Percentiles rank a stretch among this genome's conserved stretches.
phyloP scores from a whole-genome alignment of 2,113 vertebrate species.

The Dipodomys merriami region DNA sequence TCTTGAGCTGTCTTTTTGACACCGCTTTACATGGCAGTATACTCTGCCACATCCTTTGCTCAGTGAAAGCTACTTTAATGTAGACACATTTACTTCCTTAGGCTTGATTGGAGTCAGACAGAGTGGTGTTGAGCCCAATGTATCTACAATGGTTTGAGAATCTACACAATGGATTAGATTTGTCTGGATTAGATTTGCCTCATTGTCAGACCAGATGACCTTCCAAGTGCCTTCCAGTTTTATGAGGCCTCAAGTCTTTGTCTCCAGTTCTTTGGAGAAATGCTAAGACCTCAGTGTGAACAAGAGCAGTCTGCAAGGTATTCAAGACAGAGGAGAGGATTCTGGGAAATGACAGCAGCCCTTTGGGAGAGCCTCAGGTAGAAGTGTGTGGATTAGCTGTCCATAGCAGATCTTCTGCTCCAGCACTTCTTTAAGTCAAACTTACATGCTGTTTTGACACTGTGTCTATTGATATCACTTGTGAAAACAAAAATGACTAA shows the following conservation, averaged over 20 bases:
- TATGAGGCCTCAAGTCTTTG: neutral
- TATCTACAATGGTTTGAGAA: neutral
- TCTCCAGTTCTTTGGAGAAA: neutral
- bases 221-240: neutral
- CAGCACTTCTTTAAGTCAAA: neutral
- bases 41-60: neutral
- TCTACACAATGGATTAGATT: neutral
- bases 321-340: neutral
- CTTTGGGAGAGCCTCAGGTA: neutral
- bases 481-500: neutral
- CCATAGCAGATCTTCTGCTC: neutral
- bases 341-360: neutral
- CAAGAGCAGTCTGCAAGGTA: neutral
- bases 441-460: neutral
- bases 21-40: neutral
- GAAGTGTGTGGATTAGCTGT: neutral
- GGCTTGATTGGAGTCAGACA: conserved; percentile 19
- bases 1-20: neutral
- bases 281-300: neutral
- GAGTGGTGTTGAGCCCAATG: neutral
- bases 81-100: conserved; percentile 10
- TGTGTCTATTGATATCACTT: neutral
- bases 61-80: neutral
- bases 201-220: neutral
- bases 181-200: neutral